Percentiles rank a stretch among this genome's conserved stretches.
These are phyloP conservation scores for Nothocercus nigrocapillus DNA, from an alignment of 2,113 vertebrate genomes.

Conservation along the genomic window DNA sequence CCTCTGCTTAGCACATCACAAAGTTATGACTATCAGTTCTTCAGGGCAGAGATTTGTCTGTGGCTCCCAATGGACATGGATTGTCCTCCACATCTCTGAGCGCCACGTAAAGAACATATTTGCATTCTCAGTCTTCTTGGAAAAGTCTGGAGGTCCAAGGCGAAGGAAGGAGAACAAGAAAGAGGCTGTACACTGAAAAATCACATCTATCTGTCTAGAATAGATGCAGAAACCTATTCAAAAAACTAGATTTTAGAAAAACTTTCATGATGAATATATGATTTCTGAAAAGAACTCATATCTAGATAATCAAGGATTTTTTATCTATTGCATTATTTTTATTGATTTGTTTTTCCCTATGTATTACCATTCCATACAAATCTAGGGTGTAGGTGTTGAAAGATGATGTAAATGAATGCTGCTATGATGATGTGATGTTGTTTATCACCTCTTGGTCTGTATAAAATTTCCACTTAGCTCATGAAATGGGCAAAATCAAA, in stretches of 20 bases:
- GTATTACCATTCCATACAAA: background rate
- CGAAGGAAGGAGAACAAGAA: background rate
- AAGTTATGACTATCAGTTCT: background rate
- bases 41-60: background rate
- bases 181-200: background rate
- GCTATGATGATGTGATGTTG: background rate
- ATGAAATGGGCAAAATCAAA: background rate
- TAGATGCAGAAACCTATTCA: background rate
- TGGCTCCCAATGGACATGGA: background rate
- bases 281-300: background rate
- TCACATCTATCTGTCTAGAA: background rate
- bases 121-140: background rate
- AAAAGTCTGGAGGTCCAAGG: background rate
- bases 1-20: background rate
- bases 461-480: background rate
- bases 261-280: background rate
- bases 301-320: background rate
- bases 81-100: background rate
- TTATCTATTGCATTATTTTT: background rate
- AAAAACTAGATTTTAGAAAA: background rate
- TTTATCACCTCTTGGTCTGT: background rate
- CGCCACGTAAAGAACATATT: background rate
- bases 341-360: background rate
- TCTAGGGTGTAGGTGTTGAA: background rate
- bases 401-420: background rate